phyloP scores from a whole-genome alignment of 2,888 invertebrate genomes.

The Reticulitermes lucifugus region DNA sequence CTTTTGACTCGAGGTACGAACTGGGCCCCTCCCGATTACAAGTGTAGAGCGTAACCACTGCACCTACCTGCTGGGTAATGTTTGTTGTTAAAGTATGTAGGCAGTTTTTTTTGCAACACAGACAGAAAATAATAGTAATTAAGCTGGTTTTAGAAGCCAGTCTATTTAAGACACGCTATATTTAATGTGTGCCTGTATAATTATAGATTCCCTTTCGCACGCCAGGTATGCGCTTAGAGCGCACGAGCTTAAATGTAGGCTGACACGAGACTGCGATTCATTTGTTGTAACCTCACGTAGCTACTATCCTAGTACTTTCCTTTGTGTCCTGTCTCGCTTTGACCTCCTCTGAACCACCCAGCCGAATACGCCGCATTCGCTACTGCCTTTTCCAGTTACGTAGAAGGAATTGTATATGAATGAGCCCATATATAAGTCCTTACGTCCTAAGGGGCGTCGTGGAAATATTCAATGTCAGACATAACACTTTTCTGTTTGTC shows the following conservation, averaged over 20 bases:
- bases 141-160: not conserved
- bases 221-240: not conserved
- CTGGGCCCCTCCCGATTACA: too few relatives aligned
- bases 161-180: not conserved
- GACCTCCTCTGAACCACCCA: conserved; percentile 6
- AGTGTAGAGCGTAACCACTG: too few relatives aligned
- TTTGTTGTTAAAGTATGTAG: not conserved
- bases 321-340: not conserved
- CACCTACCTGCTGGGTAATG: too few relatives aligned
- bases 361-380: not conserved
- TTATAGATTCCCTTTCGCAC: not conserved
- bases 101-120: not conserved
- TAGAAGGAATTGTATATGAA: not conserved
- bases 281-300: not conserved
- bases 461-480: too few relatives aligned
- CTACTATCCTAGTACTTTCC: not conserved
- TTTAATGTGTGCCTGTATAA: not conserved
- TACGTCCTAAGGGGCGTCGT: too few relatives aligned
- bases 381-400: not conserved
- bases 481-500: too few relatives aligned
- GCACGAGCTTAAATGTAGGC: not conserved
- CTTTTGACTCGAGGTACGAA: too few relatives aligned
- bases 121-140: not conserved
- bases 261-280: not conserved
- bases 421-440: not conserved